A percentile compares a stretch with the other conserved stretches of the same genome.
These are phyloP conservation scores for Ctena decussata DNA, from an alignment of 2,888 invertebrate species.

Conservation along the genomic window DNA sequence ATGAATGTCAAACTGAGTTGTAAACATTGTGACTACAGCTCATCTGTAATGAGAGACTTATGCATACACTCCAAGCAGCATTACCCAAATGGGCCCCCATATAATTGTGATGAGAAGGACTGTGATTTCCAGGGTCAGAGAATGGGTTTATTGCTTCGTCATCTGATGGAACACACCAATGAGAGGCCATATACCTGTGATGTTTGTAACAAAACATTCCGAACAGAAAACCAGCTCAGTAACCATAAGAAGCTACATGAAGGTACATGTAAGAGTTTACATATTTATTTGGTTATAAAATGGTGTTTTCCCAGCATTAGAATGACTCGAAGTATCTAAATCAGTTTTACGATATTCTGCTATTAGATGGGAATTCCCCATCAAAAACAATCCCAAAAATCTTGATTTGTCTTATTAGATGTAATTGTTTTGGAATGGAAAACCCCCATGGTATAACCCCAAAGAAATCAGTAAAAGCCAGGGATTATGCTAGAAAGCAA, in stretches of 20 bases:
- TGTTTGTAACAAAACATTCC: slow-evolving; percentile 89
- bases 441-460: too few relatives aligned
- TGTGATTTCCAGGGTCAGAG: slow-evolving; percentile 88
- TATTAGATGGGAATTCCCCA: too few relatives aligned
- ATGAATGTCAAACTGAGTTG: slow-evolving; percentile 84
- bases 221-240: slow-evolving; percentile 89
- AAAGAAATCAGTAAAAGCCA: too few relatives aligned
- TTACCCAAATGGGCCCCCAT: slow-evolving; percentile 89
- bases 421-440: too few relatives aligned
- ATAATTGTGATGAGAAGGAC: slow-evolving; percentile 88
- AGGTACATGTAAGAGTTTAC: slow-evolving; percentile 72
- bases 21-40: slow-evolving; percentile 89
- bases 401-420: too few relatives aligned
- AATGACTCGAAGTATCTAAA: too few relatives aligned
- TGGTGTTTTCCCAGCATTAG: too few relatives aligned
- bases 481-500: too few relatives aligned
- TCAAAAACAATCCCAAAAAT: too few relatives aligned
- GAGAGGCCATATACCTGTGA: slow-evolving; percentile 88
- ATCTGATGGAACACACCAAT: slow-evolving; percentile 89
- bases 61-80: slow-evolving; percentile 89
- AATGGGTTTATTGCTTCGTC: slow-evolving; percentile 89
- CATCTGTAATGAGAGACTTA: slow-evolving; percentile 90
- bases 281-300: too few relatives aligned
- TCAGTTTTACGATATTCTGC: too few relatives aligned
- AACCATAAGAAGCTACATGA: slow-evolving; percentile 89